These are phyloP conservation scores for Leucoptera coffeella DNA, from an alignment of 2,888 invertebrate genomes.

Conservation along the genomic window DNA sequence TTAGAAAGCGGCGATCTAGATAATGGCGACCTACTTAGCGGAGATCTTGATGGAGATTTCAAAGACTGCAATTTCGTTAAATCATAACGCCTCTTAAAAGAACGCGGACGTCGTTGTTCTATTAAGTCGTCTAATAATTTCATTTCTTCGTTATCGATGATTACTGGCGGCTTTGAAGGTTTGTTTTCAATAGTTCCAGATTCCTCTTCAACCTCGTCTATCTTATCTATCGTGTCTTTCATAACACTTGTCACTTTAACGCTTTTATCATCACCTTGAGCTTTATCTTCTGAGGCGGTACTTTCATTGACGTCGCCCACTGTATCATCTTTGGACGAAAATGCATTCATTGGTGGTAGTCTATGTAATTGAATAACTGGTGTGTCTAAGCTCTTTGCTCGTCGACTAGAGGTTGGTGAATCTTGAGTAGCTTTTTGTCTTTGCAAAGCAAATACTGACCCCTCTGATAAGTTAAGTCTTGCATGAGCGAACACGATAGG, in stretches of 20 bases:
- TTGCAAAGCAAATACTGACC: constrained; percentile 71
- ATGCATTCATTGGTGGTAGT: constrained; percentile 76
- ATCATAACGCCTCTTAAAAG: constrained; percentile 42
- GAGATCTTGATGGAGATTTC: constrained; percentile 39
- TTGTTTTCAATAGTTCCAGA: too few species aligned
- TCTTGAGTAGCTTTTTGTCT: constrained; percentile 69
- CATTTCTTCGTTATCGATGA: constrained; percentile 54
- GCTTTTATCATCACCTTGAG: constrained; percentile 33
- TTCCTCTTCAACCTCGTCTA: constrained; percentile 51
- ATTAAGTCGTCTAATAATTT: constrained; percentile 48
- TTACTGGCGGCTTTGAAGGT: constrained; percentile 16
- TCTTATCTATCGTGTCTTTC: constrained; percentile 32
- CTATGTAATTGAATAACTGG: constrained; percentile 75
- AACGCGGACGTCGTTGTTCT: constrained; percentile 40
- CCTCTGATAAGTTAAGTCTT: constrained; percentile 75
- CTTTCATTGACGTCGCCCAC: constrained; percentile 68
- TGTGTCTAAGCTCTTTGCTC: constrained; percentile 80
- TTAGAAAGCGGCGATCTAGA: constrained; percentile 45
- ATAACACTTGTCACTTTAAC: neutral
- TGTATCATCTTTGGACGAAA: constrained; percentile 85
- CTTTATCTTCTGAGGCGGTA: constrained; percentile 55
- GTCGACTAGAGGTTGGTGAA: constrained; percentile 67
- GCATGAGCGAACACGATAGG: constrained; percentile 76
- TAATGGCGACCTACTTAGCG: constrained; percentile 34
- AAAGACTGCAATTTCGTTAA: constrained; percentile 31